Percentiles rank a stretch among this genome's conserved stretches.
phyloP scores from a whole-genome alignment of 2,113 vertebrate species.

The Mionectes macconnelli region DNA sequence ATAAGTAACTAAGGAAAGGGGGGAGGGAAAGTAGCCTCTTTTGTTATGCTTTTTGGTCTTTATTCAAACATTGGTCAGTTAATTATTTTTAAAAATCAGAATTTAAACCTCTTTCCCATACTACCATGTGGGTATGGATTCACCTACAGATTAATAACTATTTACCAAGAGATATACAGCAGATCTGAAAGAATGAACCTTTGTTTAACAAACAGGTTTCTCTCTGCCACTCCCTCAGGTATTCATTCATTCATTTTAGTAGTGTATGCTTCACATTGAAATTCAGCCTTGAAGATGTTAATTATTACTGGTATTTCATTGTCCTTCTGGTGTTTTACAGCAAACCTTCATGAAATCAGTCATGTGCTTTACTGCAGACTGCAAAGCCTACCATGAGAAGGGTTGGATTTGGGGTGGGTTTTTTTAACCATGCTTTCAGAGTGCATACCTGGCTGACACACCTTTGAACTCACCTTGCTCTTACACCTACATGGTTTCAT shows the following conservation, averaged over 20 bases:
- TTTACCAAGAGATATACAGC: neutral
- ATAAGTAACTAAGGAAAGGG: neutral
- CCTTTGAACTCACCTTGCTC: neutral
- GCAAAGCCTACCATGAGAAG: neutral
- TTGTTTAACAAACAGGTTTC: neutral
- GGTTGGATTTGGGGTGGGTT: neutral
- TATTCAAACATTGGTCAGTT: neutral
- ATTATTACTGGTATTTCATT: neutral
- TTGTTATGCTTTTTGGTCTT: neutral
- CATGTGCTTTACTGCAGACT: neutral
- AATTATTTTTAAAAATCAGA: neutral
- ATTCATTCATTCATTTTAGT: neutral
- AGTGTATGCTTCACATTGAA: neutral
- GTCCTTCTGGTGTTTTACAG: neutral
- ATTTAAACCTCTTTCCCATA: neutral
- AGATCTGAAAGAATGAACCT: neutral
- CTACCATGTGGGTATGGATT: neutral
- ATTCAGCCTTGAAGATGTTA: neutral
- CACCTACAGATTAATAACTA: neutral
- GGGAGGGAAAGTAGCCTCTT: neutral
- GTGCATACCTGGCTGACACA: neutral
- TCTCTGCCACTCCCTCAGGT: neutral
- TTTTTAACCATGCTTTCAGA: neutral
- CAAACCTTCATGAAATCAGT: neutral
- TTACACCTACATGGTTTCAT: neutral